Evolutionary conservation across 2,888 invertebrate species (phyloP).

Genomic region (Sceliomorpha sp.): DNA sequence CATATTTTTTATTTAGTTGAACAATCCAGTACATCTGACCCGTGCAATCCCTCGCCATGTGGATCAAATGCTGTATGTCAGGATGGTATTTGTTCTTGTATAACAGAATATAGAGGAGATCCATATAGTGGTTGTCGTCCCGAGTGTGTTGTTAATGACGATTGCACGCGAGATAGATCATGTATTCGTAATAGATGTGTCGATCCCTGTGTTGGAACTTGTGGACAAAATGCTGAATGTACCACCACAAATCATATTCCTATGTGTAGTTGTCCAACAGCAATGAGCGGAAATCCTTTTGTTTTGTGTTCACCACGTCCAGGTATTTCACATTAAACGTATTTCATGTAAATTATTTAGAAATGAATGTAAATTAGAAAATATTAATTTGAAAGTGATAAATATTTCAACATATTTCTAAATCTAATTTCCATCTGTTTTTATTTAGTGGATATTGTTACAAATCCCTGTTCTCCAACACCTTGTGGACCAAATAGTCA

Average conservation of each 20-base stretch:
- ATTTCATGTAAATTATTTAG: too few species aligned
- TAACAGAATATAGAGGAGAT: slow-evolving; percentile 86
- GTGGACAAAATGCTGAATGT: slow-evolving; percentile 73
- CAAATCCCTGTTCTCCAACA: slow-evolving; percentile 84
- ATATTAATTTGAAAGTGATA: too few species aligned
- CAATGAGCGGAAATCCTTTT: slow-evolving; percentile 88
- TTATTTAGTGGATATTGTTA: too few species aligned
- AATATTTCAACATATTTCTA: too few species aligned
- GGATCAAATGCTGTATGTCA: slow-evolving; percentile 89
- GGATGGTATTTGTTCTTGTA: slow-evolving; percentile 87
- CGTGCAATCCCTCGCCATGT: slow-evolving; percentile 87
- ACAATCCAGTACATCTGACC: slow-evolving; percentile 64
- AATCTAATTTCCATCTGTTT: too few species aligned
- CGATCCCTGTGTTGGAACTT: slow-evolving; percentile 83
- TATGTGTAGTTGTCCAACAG: slow-evolving; percentile 83
- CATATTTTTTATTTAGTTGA: slow-evolving; percentile 66
- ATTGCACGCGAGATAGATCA: slow-evolving; percentile 86
- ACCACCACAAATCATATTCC: slow-evolving; percentile 83
- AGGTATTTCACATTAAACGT: slow-evolving; percentile 62
- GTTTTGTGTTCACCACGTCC: slow-evolving; percentile 84
- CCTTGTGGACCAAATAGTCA: slow-evolving; percentile 60
- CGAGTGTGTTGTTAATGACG: slow-evolving; percentile 88
- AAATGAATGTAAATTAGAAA: too few species aligned
- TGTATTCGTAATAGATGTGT: slow-evolving; percentile 88
- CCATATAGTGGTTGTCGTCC: slow-evolving; percentile 88